Conservation (phyloP, 2,113 vertebrate genomes). For the Macrotis lagotis region DNA sequence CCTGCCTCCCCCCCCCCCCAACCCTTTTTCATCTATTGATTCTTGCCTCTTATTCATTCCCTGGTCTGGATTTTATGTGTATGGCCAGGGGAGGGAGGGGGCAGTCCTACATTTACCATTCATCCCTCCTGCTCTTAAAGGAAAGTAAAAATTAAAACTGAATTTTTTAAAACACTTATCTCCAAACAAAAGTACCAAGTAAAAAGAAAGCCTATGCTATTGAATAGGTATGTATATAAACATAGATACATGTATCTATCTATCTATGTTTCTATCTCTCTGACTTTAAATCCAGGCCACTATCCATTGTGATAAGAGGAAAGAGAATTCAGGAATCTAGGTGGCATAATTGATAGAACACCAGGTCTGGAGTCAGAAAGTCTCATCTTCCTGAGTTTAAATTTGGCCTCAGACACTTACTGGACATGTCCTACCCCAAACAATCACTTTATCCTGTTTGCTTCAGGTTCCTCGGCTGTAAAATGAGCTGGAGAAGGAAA, state of each 20-base stretch:
- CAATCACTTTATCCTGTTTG: background rate
- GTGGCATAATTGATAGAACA: background rate
- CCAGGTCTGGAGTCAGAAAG: background rate
- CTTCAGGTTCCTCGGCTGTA: background rate
- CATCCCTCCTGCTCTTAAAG: background rate
- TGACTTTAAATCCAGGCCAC: background rate
- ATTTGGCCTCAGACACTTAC: background rate
- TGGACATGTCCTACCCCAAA: too few species aligned
- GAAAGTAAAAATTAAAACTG: constrained; percentile 23
- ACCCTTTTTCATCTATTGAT: background rate
- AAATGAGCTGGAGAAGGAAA: background rate
- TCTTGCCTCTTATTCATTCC: background rate
- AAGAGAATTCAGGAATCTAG: background rate
- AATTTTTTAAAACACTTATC: constrained; percentile 16
- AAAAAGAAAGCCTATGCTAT: background rate
- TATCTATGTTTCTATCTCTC: background rate
- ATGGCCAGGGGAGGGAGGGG: too few species aligned
- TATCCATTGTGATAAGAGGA: background rate
- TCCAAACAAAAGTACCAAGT: background rate
- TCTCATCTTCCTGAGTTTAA: background rate
- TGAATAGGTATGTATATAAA: background rate
- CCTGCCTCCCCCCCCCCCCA: too few species aligned
- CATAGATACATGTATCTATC: background rate
- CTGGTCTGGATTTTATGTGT: background rate
- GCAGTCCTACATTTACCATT: constrained; percentile 17